Base-by-base conservation (phyloP, 2,797 vertebrate species). In the Rhabdomys pumilio region DNA sequence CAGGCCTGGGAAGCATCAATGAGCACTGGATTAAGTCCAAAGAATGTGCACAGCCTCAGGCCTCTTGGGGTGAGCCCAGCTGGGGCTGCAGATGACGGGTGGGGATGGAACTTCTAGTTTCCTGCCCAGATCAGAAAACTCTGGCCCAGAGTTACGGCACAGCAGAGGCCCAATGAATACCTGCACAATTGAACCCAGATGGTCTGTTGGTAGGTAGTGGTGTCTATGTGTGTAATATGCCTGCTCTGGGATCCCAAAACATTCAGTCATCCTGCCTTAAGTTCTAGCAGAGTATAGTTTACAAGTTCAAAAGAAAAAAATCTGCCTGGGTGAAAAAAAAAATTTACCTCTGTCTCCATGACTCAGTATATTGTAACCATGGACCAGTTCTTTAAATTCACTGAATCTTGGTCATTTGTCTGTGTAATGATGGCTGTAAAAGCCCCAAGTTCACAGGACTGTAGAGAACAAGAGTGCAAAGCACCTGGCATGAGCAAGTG, bases 1-100 rank as follows among this genome's bases (percentile, higher is more conserved):
- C n/a, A 96, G 38, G 81, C 94, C 93, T 95, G 92, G 94, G 94
- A 97, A 96, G 95, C 92, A 96, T 97, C 96, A 96, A 92, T 87
- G 92, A 97, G 87, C 79, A 67, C 53, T 96, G 93, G 93, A 97
- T 84, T n/a, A n/a, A 47, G 50, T 90, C 94, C 97, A 98, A 96
- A 80, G 95, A 97, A 97, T 96, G 61, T 95, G 65, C 1, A 34
- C 41, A 96, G 86, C 91, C 96, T 95, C 92, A 72, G 96, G 94
- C 86, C 92, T 96, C 96, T 96, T 92, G 92, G 96, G 96, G 95
- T 96, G 67, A 97, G 93, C 83, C 72, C 91, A 96, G 89, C 89
- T 88, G 89, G 94, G 95, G 96, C 86, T 96, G 73, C 65, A 93
- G 92, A 96, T 96, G 96, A 97, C 0, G 89, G 93, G 94, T 97